Percentiles rank a stretch among this genome's conserved stretches.
Evolutionary conservation across 1,140 invertebrate genomes (phyloP).

Genomic region (Teleopsis dalmanni): DNA sequence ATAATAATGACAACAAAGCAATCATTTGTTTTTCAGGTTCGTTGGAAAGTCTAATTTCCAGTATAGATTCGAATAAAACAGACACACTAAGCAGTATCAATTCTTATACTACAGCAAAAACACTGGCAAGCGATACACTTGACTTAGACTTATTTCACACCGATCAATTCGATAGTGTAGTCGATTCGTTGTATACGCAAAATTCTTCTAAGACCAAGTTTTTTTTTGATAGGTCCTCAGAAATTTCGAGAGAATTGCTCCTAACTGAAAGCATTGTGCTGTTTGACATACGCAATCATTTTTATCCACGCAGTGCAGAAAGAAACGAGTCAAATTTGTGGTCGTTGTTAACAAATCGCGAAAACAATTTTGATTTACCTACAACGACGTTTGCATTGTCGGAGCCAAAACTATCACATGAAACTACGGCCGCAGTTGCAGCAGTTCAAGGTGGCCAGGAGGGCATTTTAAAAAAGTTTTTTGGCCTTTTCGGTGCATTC

Average conservation of each 20-base stretch:
- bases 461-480: conserved; percentile 28
- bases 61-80: too few relatives aligned
- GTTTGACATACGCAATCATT: conserved; percentile 31
- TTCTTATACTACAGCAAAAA: too few relatives aligned
- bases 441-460: conserved; percentile 7
- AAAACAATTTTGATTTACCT: background rate
- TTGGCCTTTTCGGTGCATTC: conserved; percentile 33
- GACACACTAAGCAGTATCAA: too few relatives aligned
- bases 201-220: too few relatives aligned
- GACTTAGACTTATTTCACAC: too few relatives aligned
- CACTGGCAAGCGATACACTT: too few relatives aligned
- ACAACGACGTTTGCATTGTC: background rate
- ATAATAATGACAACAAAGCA: conserved; percentile 7
- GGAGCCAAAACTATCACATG: background rate
- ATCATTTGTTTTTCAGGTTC: conserved; percentile 30
- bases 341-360: too few relatives aligned
- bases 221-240: too few relatives aligned
- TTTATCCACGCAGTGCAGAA: background rate
- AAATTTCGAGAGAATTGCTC: background rate
- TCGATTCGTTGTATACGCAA: too few relatives aligned
- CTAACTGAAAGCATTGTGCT: conserved; percentile 30
- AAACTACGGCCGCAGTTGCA: conserved; percentile 6
- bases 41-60: conserved; percentile 26
- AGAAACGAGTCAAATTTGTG: too few relatives aligned
- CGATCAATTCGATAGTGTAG: too few relatives aligned